phyloP scores from a whole-genome alignment of 2,888 invertebrate genomes.

The Drepanosiphum platanoidis region DNA sequence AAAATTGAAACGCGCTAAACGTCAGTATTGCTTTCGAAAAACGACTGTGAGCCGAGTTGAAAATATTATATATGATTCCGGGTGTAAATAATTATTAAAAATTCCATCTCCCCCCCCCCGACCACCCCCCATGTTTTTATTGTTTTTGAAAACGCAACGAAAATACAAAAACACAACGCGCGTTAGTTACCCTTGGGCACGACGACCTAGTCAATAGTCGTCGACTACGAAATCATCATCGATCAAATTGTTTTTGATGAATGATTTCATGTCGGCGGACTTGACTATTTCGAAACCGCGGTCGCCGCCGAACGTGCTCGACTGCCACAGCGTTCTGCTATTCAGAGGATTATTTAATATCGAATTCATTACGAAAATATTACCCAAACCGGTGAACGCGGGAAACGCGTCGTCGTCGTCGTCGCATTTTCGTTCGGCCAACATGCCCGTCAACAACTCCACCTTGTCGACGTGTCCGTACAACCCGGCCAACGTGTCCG shows the following conservation, averaged over 20 bases:
- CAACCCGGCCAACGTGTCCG: not conserved
- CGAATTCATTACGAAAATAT: not conserved
- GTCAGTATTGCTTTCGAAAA: too few species aligned
- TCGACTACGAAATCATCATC: not conserved
- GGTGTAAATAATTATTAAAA: too few species aligned
- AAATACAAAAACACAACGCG: too few species aligned
- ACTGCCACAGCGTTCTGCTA: not conserved
- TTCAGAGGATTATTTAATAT: not conserved
- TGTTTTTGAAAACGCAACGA: too few species aligned
- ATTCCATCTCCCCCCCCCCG: too few species aligned
- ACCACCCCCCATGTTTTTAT: too few species aligned
- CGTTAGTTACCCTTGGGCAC: too few species aligned
- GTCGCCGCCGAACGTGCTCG: not conserved
- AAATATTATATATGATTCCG: too few species aligned
- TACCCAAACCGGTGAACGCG: not conserved
- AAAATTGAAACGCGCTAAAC: too few species aligned
- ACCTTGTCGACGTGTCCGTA: not conserved
- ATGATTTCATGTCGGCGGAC: not conserved
- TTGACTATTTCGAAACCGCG: not conserved
- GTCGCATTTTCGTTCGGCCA: not conserved
- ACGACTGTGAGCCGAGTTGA: too few species aligned
- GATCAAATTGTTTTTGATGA: not conserved
- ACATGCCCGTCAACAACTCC: not conserved
- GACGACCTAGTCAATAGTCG: too few species aligned
- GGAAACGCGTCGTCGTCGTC: too few species aligned